Evolutionary conservation across 1,140 invertebrate genomes (phyloP), one percentile per base, ranked within the genome.

Genomic region (Ladona fulva): DNA sequence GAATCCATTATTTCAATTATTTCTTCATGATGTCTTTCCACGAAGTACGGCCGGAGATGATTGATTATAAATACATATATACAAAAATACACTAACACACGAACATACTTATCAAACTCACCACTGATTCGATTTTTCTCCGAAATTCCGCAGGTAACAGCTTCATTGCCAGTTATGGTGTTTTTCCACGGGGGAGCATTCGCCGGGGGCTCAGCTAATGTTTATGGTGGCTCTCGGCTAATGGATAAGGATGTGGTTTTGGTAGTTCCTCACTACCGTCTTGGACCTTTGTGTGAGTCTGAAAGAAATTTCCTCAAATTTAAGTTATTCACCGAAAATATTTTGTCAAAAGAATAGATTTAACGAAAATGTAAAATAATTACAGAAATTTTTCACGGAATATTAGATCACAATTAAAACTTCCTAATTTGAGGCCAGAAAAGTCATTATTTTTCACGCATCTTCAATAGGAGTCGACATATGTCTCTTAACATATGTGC

Each of bases 261-360:
- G 6, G 84, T 85, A 3, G 81, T 82, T 5, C 79, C 83, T 42
- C 83, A 85, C 74, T 85, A 85, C 75, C 80, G 84, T 25, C 81
- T 85, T 1, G 84, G 84, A 22, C 81, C 83, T n/a, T 79, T 85
- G 22, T 84, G 85, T 83, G 80, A 82, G 80, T 44, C 37, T 78
- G 25, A 0, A 22, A 76, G 1, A 24, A 25, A 74, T 66, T 66
- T 19, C 14, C 12, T 66, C 52, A 12, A 66, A 22, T 66, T 66
- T 66, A 22, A 66, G 14, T 6, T 66, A 66, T 19, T 66, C 5
- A 22, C 52, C 3, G n/a, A 22, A 16, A 6, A 6, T 66, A 66
- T 3, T 66, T 6, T 19, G n/a, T 12, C 14, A 3, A 3, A 66
- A 22, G 29, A 1, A 19, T 66, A 19, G 44, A 52, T 11, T 52